Evolutionary conservation across 1,140 invertebrate genomes (phyloP), one percentile per base, ranked within the genome.

Genomic region (Aphelenchoides besseyi): DNA sequence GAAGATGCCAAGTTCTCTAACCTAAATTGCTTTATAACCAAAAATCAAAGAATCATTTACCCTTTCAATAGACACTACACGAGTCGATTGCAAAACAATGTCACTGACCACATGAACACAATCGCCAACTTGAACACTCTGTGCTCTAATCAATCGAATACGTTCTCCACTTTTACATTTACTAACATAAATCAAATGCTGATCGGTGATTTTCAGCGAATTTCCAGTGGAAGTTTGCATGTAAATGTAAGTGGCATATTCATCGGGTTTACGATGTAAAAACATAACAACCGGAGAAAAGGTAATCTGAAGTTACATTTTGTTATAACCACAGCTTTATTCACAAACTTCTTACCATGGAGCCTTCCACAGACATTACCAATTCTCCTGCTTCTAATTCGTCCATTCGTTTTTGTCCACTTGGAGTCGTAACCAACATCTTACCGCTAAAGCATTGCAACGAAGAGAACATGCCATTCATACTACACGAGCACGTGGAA

Each of bases 251-350:
- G 30, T 35, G 28, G 76, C 76, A 26, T 33, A 29, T 70, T 76
- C 73, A 2, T 70, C 54, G 1, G 36, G 26, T 57, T 78, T 74
- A 8, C 70, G 68, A 72, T 78, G 76, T 29, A 78, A 29, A 54
- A 78, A 78, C 74, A 77, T 80, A 3, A 78, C 33, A n/a, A 78
- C 41, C 26, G 73, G 77, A 3, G 76, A 80, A 37, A 68, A 78
- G 12, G 69, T 18, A 23, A 77, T 59, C 75, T 77, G 12, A 79
- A 70, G 53, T 23, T 9, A 16, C 32, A 9, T 5, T 53, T 5
- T 8, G 59, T 41, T 28, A 33, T 68, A 9, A 26, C 5, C 37
- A 41, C 5, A 8, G 5, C 5, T 41, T 41, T 41, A 41, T 8
- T 41, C 37, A 41, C n/a, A n/a, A n/a, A n/a, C n/a, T 41, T 41